phyloP scores from a whole-genome alignment of 2,113 vertebrate species.

The Donacobius atricapilla region DNA sequence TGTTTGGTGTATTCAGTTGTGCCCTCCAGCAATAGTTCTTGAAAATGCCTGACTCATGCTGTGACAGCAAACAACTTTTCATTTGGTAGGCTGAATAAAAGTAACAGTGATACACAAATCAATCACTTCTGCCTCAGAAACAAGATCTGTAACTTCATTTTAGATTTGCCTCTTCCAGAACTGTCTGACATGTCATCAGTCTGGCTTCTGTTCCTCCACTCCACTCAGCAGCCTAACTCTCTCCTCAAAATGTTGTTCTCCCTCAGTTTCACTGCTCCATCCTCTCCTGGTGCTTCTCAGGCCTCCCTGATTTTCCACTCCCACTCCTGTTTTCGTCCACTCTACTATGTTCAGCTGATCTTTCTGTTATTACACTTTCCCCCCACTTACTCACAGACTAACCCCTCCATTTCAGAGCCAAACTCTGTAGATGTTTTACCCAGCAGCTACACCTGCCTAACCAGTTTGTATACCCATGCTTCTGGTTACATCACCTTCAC shows the following conservation, averaged over 20 bases:
- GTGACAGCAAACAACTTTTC: background rate
- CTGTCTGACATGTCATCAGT: background rate
- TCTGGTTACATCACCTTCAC: background rate
- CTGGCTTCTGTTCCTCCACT: background rate
- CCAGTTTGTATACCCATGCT: conserved; percentile 16
- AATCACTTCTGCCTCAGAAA: background rate
- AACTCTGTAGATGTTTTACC: background rate
- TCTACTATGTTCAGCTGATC: background rate
- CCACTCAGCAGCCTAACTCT: background rate
- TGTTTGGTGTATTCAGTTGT: background rate
- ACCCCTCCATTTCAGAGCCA: background rate
- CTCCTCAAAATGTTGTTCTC: background rate
- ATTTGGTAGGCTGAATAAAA: background rate
- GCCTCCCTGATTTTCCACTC: background rate
- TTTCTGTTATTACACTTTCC: background rate
- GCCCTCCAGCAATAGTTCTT: background rate
- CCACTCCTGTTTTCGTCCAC: background rate
- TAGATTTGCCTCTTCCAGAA: background rate
- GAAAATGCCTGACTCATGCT: background rate
- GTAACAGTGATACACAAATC: background rate
- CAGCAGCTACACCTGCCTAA: background rate
- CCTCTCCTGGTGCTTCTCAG: background rate
- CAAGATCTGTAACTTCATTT: background rate
- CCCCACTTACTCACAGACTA: background rate
- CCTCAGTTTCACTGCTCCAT: background rate